A percentile compares a stretch with the other conserved stretches of the same genome.
phyloP scores from a whole-genome alignment of 2,113 vertebrate genomes.

The Trogon melanurus region DNA sequence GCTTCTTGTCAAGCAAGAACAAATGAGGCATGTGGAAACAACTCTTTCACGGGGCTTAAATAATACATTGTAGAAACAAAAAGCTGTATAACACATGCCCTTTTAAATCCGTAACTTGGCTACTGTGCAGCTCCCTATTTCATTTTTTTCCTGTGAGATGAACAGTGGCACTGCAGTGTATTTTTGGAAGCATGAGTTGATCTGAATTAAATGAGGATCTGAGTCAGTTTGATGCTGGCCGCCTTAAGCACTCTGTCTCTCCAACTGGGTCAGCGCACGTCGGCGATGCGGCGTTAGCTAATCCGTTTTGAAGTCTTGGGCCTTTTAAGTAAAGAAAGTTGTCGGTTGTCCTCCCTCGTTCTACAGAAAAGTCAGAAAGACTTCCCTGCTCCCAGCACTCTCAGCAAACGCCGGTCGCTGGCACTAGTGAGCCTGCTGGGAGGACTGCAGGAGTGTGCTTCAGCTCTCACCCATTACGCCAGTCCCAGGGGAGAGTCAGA shows the following conservation, averaged over 20 bases:
- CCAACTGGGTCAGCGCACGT: slow-evolving; percentile 53
- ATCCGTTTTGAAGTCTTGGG: slow-evolving; percentile 42
- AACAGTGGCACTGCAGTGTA: slow-evolving; percentile 19
- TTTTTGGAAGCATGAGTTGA: slow-evolving; percentile 31
- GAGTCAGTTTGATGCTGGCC: slow-evolving; percentile 61
- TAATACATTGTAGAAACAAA: neutral
- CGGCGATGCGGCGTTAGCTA: slow-evolving; percentile 7
- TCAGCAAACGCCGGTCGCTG: neutral
- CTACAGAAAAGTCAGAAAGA: neutral
- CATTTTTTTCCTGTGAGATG: neutral
- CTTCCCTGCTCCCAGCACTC: neutral
- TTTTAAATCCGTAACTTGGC: slow-evolving; percentile 38
- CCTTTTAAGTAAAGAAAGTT: slow-evolving; percentile 49
- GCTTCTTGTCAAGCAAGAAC: neutral
- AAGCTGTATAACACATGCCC: slow-evolving; percentile 6
- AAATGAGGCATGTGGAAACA: slow-evolving; percentile 33
- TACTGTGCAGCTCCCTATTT: slow-evolving; percentile 38
- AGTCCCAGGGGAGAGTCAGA: neutral
- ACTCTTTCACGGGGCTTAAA: slow-evolving; percentile 12
- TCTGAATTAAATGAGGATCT: slow-evolving; percentile 61
- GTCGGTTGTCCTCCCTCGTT: neutral
- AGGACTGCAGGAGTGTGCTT: neutral
- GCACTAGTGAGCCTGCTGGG: neutral
- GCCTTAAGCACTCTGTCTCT: slow-evolving; percentile 52
- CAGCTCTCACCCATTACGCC: neutral